Evolutionary conservation across 2,113 vertebrate genomes (phyloP).

Genomic region (Tenebrosternarchus preto): DNA sequence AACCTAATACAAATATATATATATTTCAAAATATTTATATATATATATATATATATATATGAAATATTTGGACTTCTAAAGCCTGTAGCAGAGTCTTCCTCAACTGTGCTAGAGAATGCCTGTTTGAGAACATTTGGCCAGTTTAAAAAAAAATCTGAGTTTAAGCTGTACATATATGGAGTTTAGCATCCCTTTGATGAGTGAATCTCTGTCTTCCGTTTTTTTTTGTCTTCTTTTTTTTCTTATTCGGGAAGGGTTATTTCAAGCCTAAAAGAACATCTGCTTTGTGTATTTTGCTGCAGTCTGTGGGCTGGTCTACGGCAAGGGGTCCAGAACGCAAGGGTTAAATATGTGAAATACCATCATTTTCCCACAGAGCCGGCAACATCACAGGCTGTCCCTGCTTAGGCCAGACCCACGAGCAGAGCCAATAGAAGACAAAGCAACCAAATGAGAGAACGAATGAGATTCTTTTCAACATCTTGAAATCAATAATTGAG

Average conservation of each 20-base stretch:
- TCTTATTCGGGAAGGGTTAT: constrained; percentile 25
- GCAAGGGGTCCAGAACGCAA: constrained; percentile 50
- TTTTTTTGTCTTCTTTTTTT: constrained; percentile 9
- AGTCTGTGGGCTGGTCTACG: constrained; percentile 41
- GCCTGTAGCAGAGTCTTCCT: neutral
- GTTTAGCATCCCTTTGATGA: constrained; percentile 34
- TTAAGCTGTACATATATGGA: neutral
- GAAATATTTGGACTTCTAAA: constrained; percentile 9
- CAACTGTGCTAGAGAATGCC: no score
- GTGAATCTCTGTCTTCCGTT: constrained; percentile 23
- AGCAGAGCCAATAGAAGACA: constrained; percentile 1
- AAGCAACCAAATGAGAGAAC: neutral
- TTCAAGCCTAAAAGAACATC: constrained; percentile 59
- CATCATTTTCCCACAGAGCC: constrained; percentile 60
- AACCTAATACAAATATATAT: neutral
- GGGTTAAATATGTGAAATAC: constrained; percentile 59
- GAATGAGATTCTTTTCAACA: no score
- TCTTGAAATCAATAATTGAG: no score
- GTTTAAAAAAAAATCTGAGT: neutral
- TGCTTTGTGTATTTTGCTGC: constrained; percentile 51
- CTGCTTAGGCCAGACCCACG: constrained; percentile 19
- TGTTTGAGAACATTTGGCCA: neutral
- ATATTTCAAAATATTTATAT: neutral
- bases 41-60: neutral
- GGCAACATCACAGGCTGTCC: neutral